Evolutionary conservation across 2,113 vertebrate species (phyloP).

Genomic region (Semicossyphus pulcher): DNA sequence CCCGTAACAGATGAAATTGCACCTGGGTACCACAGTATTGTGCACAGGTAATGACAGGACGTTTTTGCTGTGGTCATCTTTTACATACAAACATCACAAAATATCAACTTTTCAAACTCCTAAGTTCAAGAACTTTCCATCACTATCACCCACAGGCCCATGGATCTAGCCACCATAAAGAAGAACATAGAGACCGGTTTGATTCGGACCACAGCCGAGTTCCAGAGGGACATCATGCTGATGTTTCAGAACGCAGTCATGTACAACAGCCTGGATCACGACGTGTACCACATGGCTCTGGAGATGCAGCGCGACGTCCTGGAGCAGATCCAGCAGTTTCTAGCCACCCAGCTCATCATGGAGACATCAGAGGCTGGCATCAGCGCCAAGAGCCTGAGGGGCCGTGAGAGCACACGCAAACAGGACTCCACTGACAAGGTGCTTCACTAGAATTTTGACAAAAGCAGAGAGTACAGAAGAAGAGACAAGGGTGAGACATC

Average conservation of each 20-base stretch:
- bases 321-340: conserved; percentile 99
- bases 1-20: conserved; percentile 98
- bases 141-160: conserved; percentile 83
- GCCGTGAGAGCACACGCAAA: conserved; percentile 92
- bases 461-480: conserved; percentile 65
- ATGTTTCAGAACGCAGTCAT: conserved; percentile 99
- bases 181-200: conserved; percentile 98
- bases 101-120: too few species aligned
- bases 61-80: background rate
- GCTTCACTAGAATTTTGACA: conserved; percentile 75
- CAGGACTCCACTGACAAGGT: conserved; percentile 98
- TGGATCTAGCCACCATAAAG: conserved; percentile 99
- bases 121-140: background rate
- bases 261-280: conserved; percentile 99
- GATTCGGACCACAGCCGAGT: conserved; percentile 97
- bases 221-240: conserved; percentile 99
- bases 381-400: conserved; percentile 97
- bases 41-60: conserved; percentile 88
- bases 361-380: conserved; percentile 97
- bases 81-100: background rate
- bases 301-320: conserved; percentile 99
- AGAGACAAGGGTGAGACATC: conserved; percentile 65
- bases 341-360: conserved; percentile 99
- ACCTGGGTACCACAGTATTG: conserved; percentile 96
- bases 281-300: conserved; percentile 99